These are phyloP conservation scores for Conchocele bisecta DNA, from an alignment of 2,888 invertebrate species.

Conservation along the genomic window DNA sequence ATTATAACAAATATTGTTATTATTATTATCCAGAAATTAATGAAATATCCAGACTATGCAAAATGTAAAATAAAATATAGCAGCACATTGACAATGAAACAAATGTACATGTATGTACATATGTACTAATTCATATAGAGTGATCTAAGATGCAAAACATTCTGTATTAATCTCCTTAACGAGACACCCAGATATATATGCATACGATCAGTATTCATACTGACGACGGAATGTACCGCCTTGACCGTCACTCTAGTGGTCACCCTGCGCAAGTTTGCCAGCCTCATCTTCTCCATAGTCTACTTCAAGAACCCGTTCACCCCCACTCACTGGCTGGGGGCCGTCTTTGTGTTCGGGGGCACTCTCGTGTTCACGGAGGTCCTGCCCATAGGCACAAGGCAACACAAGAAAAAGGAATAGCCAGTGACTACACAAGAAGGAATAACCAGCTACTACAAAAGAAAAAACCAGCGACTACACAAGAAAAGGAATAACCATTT, in stretches of 20 bases:
- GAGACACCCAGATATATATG: slow-evolving; percentile 89
- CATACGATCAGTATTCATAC: slow-evolving; percentile 95
- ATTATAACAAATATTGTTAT: no score
- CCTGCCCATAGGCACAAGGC: slow-evolving; percentile 40
- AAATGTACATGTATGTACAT: no score
- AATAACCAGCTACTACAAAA: no score
- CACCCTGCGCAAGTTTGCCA: slow-evolving; percentile 97
- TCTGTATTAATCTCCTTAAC: not conserved
- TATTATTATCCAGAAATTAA: no score
- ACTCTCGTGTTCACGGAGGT: slow-evolving; percentile 92
- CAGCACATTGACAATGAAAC: no score
- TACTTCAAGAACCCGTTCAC: slow-evolving; percentile 98
- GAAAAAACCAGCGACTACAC: no score
- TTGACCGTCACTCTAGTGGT: slow-evolving; percentile 97
- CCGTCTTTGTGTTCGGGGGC: slow-evolving; percentile 94
- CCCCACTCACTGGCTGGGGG: slow-evolving; percentile 94
- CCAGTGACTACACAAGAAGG: no score
- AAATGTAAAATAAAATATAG: no score
- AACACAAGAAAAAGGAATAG: not conserved
- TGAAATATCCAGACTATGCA: no score
- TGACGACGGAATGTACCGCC: slow-evolving; percentile 97
- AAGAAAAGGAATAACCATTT: no score
- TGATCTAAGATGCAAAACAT: not conserved
- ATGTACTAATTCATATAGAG: no score
- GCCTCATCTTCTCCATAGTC: slow-evolving; percentile 96